Evolutionary conservation across 2,888 invertebrate species (phyloP).

Genomic region (Eupithecia tripunctaria): DNA sequence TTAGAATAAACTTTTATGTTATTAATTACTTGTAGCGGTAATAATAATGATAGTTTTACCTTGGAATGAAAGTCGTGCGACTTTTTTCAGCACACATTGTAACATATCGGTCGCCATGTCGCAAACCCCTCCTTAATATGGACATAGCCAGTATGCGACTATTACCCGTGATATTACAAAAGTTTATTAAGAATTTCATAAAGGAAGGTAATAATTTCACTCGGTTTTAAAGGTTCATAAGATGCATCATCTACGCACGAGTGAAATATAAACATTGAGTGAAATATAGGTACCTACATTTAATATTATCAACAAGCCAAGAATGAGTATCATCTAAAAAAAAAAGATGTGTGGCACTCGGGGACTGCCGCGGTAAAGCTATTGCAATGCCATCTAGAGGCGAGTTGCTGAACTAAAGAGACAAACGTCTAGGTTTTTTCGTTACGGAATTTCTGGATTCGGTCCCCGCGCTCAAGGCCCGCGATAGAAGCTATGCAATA

Average conservation of each 20-base stretch:
- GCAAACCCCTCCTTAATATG: constrained; percentile 22
- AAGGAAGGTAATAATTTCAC: constrained; percentile 35
- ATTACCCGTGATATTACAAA: constrained; percentile 42
- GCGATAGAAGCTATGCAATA: no score
- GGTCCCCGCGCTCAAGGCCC: no score
- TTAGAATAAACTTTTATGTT: no score
- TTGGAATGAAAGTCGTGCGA: neutral
- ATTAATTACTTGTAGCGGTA: neutral
- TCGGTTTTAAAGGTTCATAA: constrained; percentile 20
- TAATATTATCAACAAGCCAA: neutral
- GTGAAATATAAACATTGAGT: constrained; percentile 6
- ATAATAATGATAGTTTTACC: neutral
- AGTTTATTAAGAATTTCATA: constrained; percentile 44
- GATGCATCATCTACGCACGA: constrained; percentile 10
- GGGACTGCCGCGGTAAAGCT: no score
- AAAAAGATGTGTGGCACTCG: no score
- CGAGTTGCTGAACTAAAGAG: no score
- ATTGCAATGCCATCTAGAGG: no score
- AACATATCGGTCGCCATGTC: constrained; percentile 12
- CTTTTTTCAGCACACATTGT: neutral
- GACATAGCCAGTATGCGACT: constrained; percentile 35
- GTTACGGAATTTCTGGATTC: no score
- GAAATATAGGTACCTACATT: neutral
- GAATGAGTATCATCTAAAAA: neutral
- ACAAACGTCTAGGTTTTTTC: no score